Evolutionary conservation across 2,797 vertebrate species (phyloP).

Genomic region (Amblyraja radiata): DNA sequence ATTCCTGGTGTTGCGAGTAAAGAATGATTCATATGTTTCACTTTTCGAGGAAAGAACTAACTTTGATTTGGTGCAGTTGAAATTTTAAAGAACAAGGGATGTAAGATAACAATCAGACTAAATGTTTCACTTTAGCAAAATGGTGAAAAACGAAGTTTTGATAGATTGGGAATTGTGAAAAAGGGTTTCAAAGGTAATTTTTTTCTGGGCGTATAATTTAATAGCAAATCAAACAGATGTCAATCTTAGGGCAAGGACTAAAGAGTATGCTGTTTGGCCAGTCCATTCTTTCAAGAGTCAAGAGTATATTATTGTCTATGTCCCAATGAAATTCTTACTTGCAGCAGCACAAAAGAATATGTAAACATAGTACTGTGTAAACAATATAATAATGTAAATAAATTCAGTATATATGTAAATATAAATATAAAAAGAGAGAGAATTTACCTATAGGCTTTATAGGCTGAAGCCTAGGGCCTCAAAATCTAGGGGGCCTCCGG

Average conservation of each 20-base stretch:
- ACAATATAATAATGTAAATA: too few relatives aligned
- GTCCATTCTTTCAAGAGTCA: background rate
- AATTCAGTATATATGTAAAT: too few relatives aligned
- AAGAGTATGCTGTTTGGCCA: background rate
- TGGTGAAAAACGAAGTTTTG: background rate
- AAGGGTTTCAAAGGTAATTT: background rate
- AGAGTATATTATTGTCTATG: too few relatives aligned
- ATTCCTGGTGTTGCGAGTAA: background rate
- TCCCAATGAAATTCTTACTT: too few relatives aligned
- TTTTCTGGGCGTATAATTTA: background rate
- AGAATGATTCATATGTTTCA: background rate
- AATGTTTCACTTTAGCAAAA: background rate
- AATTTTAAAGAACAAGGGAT: background rate
- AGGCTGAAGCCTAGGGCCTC: too few relatives aligned
- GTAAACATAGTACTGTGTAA: too few relatives aligned
- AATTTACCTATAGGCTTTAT: too few relatives aligned
- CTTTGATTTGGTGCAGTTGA: background rate
- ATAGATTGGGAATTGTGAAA: background rate
- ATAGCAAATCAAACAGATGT: background rate
- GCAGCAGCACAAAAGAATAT: too few relatives aligned
- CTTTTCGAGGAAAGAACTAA: background rate
- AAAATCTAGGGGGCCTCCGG: too few relatives aligned
- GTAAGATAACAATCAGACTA: background rate
- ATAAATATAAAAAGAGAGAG: too few relatives aligned
- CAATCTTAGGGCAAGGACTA: background rate